Conservation (phyloP, 2,888 invertebrate genomes). For the Drosophila eohydei region DNA sequence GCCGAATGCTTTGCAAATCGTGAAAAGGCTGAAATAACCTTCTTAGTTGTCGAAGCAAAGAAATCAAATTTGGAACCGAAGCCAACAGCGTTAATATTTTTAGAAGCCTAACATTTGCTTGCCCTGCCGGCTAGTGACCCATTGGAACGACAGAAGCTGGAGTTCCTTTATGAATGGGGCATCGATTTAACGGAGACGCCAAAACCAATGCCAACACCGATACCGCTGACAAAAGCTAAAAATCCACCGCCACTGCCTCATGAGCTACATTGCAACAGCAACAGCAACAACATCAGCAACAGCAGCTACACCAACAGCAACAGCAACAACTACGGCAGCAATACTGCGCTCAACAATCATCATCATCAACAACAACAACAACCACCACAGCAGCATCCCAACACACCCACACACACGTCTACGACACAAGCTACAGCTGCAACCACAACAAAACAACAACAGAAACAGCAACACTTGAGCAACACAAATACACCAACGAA, state of each 20-base stretch:
- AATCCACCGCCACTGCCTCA: conserved; percentile 85
- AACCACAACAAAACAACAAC: conserved; percentile 43
- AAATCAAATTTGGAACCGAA: conserved; percentile 96
- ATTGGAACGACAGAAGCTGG: conserved; percentile 83
- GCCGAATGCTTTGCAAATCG: conserved; percentile 97
- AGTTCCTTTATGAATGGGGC: conserved; percentile 84
- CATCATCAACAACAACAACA: conserved; percentile 15
- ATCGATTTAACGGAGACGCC: conserved; percentile 84
- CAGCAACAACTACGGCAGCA: conserved; percentile 35
- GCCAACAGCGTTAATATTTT: conserved; percentile 94
- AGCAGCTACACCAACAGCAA: conserved; percentile 41
- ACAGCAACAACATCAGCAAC: conserved; percentile 41
- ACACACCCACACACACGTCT: conserved; percentile 46
- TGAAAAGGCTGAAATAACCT: conserved; percentile 94
- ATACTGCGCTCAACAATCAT: conserved; percentile 29
- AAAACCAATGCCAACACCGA: conserved; percentile 84
- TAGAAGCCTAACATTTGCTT: conserved; percentile 96
- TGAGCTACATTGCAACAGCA: conserved; percentile 59
- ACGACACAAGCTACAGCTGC: conserved; percentile 30
- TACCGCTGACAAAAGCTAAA: conserved; percentile 83
- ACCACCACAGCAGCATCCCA: conserved; percentile 20
- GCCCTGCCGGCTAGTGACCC: conserved; percentile 92
- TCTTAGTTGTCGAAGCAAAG: conserved; percentile 96
- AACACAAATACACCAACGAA: conserved; percentile 69
- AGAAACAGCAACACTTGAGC: conserved; percentile 53